Evolutionary conservation across 1,140 invertebrate species (phyloP).

Genomic region (Ips nitidus): DNA sequence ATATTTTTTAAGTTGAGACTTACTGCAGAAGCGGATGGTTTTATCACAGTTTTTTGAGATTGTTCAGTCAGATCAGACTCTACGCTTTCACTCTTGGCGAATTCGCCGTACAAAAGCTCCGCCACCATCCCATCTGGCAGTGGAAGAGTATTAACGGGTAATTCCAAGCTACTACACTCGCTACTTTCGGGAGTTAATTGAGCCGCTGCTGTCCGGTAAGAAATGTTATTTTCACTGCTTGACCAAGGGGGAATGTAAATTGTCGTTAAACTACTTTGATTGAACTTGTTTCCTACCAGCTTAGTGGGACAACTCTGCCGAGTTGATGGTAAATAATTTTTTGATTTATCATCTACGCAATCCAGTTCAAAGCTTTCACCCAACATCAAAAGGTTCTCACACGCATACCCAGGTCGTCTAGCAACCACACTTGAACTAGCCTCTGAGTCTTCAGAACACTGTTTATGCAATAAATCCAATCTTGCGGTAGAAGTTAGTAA

Average conservation of each 20-base stretch:
- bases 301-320: conserved; percentile 56
- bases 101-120: conserved; percentile 53
- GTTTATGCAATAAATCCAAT: conserved; percentile 51
- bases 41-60: conserved; percentile 51
- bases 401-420: conserved; percentile 58
- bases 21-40: conserved; percentile 52
- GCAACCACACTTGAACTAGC: conserved; percentile 58
- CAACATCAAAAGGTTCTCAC: conserved; percentile 65
- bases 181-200: conserved; percentile 24
- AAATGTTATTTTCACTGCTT: conserved; percentile 50
- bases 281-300: conserved; percentile 60
- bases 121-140: conserved; percentile 56
- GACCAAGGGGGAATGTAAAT: conserved; percentile 59
- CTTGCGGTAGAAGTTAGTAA: conserved; percentile 55
- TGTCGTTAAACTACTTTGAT: conserved; percentile 55
- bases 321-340: conserved; percentile 41
- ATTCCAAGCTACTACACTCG: conserved; percentile 58
- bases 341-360: conserved; percentile 26
- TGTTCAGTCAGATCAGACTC: conserved; percentile 46
- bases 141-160: conserved; percentile 53
- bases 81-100: conserved; percentile 42
- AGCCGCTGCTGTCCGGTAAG: conserved; percentile 31
- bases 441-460: conserved; percentile 61
- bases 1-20: conserved; percentile 42
- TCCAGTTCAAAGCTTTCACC: conserved; percentile 57